A percentile compares a stretch with the other conserved stretches of the same genome.
Evolutionary conservation across 1,140 invertebrate genomes (phyloP).

Genomic region (Bursaphelenchus mucronatus): DNA sequence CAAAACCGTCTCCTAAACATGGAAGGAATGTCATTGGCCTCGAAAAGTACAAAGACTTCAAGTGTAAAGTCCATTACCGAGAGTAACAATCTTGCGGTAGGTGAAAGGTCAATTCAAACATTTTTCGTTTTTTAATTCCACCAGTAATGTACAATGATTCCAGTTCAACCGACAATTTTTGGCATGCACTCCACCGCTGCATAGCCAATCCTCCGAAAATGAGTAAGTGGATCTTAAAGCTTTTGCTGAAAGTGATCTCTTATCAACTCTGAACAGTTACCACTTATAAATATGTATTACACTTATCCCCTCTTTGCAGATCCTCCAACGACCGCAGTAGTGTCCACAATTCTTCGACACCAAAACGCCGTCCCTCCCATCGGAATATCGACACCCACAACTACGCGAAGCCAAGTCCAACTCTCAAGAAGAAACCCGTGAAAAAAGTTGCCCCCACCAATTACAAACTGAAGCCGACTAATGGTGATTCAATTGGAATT

Average conservation of each 20-base stretch:
- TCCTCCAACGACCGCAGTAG: neutral
- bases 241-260: no score
- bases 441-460: neutral
- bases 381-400: neutral
- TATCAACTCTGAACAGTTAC: no score
- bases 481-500: constrained; percentile 18
- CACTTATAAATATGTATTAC: no score
- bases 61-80: constrained; percentile 17
- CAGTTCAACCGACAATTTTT: neutral
- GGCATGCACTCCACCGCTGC: constrained; percentile 5
- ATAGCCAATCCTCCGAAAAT: constrained; percentile 14
- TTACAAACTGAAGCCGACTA: neutral
- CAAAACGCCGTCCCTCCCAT: constrained; percentile 6
- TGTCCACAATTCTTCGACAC: neutral
- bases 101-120: neutral
- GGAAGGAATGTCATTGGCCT: constrained; percentile 9
- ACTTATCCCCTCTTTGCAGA: no score
- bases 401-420: neutral
- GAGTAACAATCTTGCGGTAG: neutral
- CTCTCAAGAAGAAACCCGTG: neutral
- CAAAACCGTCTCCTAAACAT: constrained; percentile 4
- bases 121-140: neutral
- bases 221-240: no score
- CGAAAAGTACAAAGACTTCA: constrained; percentile 20
- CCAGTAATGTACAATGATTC: neutral